Conservation (phyloP, 1,140 invertebrate genomes). For the Leptopilina clavipes region DNA sequence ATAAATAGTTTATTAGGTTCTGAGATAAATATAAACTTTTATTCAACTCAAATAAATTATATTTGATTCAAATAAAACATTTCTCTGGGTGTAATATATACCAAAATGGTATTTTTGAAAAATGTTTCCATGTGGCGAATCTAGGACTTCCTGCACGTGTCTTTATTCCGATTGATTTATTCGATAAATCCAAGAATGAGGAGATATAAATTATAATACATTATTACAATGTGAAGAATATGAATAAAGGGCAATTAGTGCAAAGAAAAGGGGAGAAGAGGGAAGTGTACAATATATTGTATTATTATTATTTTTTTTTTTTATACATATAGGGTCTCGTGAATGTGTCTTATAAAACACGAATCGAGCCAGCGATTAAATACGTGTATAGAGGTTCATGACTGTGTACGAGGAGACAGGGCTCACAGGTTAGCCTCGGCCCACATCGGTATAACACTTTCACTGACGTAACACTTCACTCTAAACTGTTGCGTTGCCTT, state of each 20-base stretch:
- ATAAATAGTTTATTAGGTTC: no score
- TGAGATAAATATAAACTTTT: no score
- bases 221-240: no score
- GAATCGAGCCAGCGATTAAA: slow-evolving; percentile 28
- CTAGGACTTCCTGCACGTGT: slow-evolving; percentile 57
- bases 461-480: slow-evolving; percentile 75
- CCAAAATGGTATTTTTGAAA: no score
- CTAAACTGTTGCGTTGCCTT: slow-evolving; percentile 72
- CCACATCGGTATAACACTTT: slow-evolving; percentile 76
- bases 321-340: slow-evolving; percentile 24
- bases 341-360: slow-evolving; percentile 45
- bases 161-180: slow-evolving; percentile 44
- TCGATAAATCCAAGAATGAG: slow-evolving; percentile 46
- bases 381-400: slow-evolving; percentile 40
- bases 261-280: slow-evolving; percentile 34
- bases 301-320: no score
- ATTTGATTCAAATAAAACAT: no score
- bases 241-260: neutral
- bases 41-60: no score
- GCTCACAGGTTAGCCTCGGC: slow-evolving; percentile 74
- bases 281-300: neutral
- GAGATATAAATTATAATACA: slow-evolving; percentile 15
- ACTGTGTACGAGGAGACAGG: slow-evolving; percentile 53
- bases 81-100: no score
- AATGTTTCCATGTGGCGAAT: slow-evolving; percentile 54